Base-by-base conservation (phyloP, 2,888 invertebrate species). In the Cinara cedri region DNA sequence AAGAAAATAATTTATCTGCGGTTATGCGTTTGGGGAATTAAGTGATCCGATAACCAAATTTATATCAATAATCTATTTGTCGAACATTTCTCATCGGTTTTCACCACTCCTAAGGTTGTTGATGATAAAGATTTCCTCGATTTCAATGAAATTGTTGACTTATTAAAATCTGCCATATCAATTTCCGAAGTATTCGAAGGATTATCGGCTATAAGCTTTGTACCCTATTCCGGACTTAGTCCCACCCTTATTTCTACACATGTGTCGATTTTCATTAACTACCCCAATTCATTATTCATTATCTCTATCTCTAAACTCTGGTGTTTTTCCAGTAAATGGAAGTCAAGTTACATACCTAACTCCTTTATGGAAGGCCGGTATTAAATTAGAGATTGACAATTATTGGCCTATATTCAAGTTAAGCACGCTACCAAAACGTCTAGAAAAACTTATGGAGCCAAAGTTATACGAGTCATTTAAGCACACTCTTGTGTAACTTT, bases 361-460 rank as follows among this genome's bases (percentile, higher is more conserved):
- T 3, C 14, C 3, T 49, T 21, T 49, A 24, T 26, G 26, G 51
- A 51, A 68, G 3, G 19, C 14, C 16, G n/a, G 51, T 16, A 46
- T 24, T 51, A 68, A 68, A 68, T 51, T 3, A 10, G 24, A 1
- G 10, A 9, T 26, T 51, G 51, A 51, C 10, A 51, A 68, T n/a
- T 68, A 68, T 68, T 16, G 51, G 24, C 9, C 51, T 51, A 68
- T 68, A 68, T 68, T 10, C 9, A 68, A 68, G n/a, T n/a, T n/a
- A n/a, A n/a, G n/a, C n/a, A n/a, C n/a, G 9, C 16, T 68, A 26
- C 26, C 26, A 24, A 68, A 68, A 49, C 11, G 49, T 14, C 13
- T 24, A 21, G 34, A 68, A 49, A 55, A 55, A n/a, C n/a, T n/a
- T n/a, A n/a, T n/a, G n/a, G n/a, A n/a, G n/a, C n/a, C 8, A 9